Conservation (phyloP, 2,888 invertebrate genomes). For the Acleris cristana region DNA sequence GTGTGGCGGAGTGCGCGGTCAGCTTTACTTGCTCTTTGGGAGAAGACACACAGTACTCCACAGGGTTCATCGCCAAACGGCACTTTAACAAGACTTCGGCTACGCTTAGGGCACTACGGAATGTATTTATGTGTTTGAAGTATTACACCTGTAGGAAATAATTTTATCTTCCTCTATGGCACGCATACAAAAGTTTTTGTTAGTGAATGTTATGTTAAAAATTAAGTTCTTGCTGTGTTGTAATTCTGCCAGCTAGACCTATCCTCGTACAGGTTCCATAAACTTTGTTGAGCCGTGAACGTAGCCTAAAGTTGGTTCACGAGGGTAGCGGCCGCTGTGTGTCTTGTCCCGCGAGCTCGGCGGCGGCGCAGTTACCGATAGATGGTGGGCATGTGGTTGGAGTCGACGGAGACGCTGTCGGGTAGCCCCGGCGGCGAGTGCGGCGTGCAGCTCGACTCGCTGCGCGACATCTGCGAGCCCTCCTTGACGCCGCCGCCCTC, state of each 20-base stretch:
- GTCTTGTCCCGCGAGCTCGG: conserved; percentile 62
- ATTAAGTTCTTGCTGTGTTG: too few species aligned
- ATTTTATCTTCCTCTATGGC: too few species aligned
- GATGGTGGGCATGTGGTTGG: conserved; percentile 93
- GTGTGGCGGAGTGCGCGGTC: conserved; percentile 73
- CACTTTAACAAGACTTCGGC: background rate
- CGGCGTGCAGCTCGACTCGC: conserved; percentile 86
- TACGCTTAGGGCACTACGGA: background rate
- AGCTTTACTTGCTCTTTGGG: conserved; percentile 62
- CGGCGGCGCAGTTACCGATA: conserved; percentile 88
- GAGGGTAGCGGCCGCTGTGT: conserved; percentile 43
- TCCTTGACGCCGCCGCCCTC: conserved; percentile 69
- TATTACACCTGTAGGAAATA: too few species aligned
- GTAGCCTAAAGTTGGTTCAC: conserved; percentile 25
- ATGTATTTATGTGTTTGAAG: background rate
- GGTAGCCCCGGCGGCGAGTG: conserved; percentile 78
- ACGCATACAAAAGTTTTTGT: too few species aligned
- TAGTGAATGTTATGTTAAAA: too few species aligned
- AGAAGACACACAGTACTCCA: conserved; percentile 60
- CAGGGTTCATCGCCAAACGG: background rate
- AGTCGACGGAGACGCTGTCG: conserved; percentile 94
- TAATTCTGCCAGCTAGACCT: background rate
- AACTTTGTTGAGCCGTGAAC: conserved; percentile 23
- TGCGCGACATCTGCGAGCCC: conserved; percentile 86
- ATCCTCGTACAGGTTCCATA: background rate